Evolutionary conservation across 2,888 invertebrate species (phyloP), one percentile per base, ranked within the genome.

Genomic region (Drosophila niveifrons): DNA sequence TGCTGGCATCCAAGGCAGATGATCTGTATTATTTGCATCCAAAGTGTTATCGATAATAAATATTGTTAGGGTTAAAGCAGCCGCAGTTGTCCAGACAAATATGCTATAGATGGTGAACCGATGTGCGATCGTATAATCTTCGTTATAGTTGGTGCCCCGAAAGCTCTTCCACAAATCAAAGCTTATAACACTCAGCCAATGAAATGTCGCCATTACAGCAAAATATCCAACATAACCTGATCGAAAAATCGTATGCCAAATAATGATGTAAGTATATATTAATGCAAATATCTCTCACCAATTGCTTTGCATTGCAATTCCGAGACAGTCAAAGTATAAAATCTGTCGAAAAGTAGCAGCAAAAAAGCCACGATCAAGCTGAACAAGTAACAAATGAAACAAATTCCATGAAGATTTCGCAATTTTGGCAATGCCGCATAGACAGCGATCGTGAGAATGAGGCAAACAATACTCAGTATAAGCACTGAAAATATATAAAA

Each of bases 171-270:
- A 97, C 83, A 97, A 95, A 90, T 97, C 96, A 90, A 96, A 95
- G 91, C 97, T 96, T 94, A 97, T 96, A n/a, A 96, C 95, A 89
- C 96, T 96, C 80, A 97, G 94, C 97, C 97, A 97, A 90, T 96
- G 95, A 93, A 97, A 97, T 74, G 95, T 95, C 28, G 95, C 94
- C 92, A 96, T 94, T 89, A 96, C 96, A 64, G 95, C 94, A 92
- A 95, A 96, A 91, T 96, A 95, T 48, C 87, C 82, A 9, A 78
- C 3, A 43, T 78, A 89, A 18, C 90, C 91, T 91, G n/a, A 44
- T 11, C 0, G 55, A n/a, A 6, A 29, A 23, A 1, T 9, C 2
- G 1, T 1, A 15, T 9, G 9, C 15, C 0, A 1, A 10, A 28
- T 1, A 18, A 36, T 39, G 13, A 13, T 13, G 1, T 13, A n/a